Conservation (phyloP, 2,113 vertebrate species). For the Syrrhaptes paradoxus region DNA sequence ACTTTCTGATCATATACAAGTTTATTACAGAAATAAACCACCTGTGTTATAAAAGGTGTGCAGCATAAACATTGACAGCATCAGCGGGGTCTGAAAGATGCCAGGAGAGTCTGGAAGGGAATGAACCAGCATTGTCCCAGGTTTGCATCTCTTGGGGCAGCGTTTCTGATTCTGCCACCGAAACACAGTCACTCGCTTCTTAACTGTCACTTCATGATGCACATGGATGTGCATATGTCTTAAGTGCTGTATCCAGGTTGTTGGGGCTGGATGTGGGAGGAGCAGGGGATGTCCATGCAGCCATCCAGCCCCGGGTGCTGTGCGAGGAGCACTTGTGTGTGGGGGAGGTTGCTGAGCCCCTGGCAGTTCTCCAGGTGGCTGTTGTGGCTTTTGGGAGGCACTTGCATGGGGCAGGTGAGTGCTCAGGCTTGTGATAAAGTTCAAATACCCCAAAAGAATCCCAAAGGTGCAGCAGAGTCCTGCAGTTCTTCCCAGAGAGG, state of each 20-base stretch:
- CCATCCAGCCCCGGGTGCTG: not conserved
- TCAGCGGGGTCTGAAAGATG: not conserved
- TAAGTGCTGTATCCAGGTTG: not conserved
- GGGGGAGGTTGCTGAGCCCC: not conserved
- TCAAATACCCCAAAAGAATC: not conserved
- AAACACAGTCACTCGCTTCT: not conserved
- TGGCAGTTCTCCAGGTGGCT: not conserved
- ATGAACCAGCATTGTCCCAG: fast-evolving
- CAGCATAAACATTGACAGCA: not conserved
- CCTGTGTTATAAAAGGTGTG: not conserved
- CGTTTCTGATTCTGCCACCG: not conserved
- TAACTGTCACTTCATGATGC: fast-evolving
- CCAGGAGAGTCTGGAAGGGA: not conserved
- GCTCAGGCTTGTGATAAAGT: not conserved
- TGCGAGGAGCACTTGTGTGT: fast-evolving
- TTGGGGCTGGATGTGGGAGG: not conserved
- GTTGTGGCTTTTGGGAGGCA: not conserved
- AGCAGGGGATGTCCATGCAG: not conserved
- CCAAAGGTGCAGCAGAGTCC: not conserved
- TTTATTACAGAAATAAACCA: slow-evolving; percentile 44
- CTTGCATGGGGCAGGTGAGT: not conserved
- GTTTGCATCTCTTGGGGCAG: not conserved
- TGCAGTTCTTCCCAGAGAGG: not conserved
- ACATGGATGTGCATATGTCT: fast-evolving
- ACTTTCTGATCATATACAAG: not conserved